phyloP scores from a whole-genome alignment of 2,888 invertebrate genomes.

The Calameuta pallipes region DNA sequence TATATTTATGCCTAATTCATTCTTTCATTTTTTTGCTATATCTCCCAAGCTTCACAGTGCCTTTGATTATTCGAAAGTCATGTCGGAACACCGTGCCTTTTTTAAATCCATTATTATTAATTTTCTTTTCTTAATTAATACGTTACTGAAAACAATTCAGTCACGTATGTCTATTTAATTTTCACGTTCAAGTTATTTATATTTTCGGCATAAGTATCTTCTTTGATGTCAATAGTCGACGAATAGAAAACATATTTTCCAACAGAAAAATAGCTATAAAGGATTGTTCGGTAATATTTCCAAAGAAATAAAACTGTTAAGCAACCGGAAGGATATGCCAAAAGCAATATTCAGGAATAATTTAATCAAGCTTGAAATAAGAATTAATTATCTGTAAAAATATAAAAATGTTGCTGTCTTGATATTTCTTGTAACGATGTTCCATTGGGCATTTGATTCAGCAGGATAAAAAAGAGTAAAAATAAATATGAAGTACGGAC shows the following conservation, averaged over 20 bases:
- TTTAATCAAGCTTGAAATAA: not conserved
- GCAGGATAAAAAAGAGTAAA: not conserved
- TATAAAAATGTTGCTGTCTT: not conserved
- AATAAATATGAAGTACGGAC: not conserved
- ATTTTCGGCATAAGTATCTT: not conserved
- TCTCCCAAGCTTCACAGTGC: not conserved
- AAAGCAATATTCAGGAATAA: not conserved
- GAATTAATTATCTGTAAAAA: too few species aligned
- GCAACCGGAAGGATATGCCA: not conserved
- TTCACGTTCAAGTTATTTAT: not conserved
- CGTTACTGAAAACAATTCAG: not conserved
- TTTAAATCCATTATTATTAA: not conserved
- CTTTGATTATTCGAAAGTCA: not conserved
- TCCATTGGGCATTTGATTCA: slow-evolving; percentile 5
- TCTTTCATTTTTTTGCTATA: not conserved
- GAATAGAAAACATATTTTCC: not conserved
- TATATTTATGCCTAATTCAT: not conserved
- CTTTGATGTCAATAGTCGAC: not conserved
- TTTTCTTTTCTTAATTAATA: not conserved
- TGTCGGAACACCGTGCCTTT: not conserved
- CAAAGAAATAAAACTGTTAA: not conserved
- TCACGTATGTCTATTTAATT: not conserved
- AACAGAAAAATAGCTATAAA: not conserved
- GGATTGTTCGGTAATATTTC: not conserved
- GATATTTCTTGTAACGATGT: not conserved